phyloP scores from a whole-genome alignment of 2,113 vertebrate genomes.

The Epinephelus cyanopodus region DNA sequence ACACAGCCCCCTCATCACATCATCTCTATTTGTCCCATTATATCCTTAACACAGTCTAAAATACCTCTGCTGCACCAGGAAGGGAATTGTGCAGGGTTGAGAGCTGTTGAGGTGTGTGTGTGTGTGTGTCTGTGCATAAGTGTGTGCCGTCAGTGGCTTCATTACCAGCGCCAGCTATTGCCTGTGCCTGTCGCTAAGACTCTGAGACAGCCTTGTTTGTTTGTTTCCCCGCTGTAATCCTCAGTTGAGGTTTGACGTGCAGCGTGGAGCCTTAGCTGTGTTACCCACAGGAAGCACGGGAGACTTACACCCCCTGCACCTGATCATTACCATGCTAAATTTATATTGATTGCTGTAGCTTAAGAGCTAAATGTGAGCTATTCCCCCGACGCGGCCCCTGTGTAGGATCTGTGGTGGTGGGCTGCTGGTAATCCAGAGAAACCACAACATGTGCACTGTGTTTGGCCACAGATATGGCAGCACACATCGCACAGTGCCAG shows the following conservation, averaged over 20 bases:
- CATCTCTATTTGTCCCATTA: conserved; percentile 74
- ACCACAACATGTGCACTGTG: conserved; percentile 62
- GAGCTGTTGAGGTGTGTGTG: conserved; percentile 13
- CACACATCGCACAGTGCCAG: conserved; percentile 38
- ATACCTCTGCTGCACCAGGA: conserved; percentile 57
- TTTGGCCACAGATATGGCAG: conserved; percentile 59
- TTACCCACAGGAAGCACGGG: conserved; percentile 62
- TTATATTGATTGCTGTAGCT: conserved; percentile 86
- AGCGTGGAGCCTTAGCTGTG: conserved; percentile 46
- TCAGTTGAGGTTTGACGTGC: conserved; percentile 62
- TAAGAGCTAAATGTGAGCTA: conserved; percentile 82
- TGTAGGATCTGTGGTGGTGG: conserved; percentile 67
- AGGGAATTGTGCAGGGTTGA: conserved; percentile 22
- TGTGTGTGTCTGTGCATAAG: conserved; percentile 30
- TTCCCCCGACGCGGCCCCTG: conserved; percentile 71
- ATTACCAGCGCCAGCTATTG: conserved; percentile 35
- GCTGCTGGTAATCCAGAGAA: conserved; percentile 74
- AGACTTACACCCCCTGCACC: conserved; percentile 74
- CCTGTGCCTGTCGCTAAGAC: conserved; percentile 47
- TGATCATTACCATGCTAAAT: conserved; percentile 86
- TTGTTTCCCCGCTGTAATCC: conserved; percentile 69
- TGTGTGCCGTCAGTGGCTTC: conserved; percentile 52
- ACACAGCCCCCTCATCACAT: conserved; percentile 50
- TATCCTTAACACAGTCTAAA: conserved; percentile 70
- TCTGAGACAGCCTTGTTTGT: conserved; percentile 62